phyloP scores from a whole-genome alignment of 2,797 vertebrate species.

The Chiloscyllium punctatum region DNA sequence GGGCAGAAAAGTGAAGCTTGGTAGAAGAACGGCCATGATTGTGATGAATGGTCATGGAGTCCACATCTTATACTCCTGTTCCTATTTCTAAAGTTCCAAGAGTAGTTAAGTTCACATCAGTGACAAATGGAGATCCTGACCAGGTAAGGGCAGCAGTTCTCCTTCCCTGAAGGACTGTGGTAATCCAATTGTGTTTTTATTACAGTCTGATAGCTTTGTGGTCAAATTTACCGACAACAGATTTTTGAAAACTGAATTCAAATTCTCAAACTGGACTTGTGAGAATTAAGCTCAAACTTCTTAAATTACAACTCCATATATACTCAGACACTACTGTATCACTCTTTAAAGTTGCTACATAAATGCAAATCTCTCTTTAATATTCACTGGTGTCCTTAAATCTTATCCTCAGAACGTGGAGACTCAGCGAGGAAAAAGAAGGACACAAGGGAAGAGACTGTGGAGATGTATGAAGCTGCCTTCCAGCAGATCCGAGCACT shows the following conservation, averaged over 20 bases:
- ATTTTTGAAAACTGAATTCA: background rate
- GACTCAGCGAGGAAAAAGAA: conserved; percentile 51
- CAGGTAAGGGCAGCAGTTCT: background rate
- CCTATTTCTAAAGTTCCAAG: background rate
- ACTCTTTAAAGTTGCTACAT: background rate
- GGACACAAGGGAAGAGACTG: conserved; percentile 52
- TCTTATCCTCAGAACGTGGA: conserved; percentile 48
- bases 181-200: background rate
- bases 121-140: background rate
- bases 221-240: background rate
- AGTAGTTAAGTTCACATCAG: background rate
- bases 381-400: background rate
- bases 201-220: background rate
- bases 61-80: background rate
- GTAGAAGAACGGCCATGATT: background rate
- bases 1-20: background rate
- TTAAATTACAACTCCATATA: background rate
- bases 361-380: background rate
- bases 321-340: background rate
- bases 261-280: background rate
- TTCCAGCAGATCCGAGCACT: conserved; percentile 42
- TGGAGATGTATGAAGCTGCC: conserved; percentile 47
- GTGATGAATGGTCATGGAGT: background rate
- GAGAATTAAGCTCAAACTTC: background rate
- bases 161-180: background rate